These are phyloP conservation scores for Percopsis omiscomaycus DNA, from an alignment of 2,797 vertebrate species.

Conservation along the genomic window DNA sequence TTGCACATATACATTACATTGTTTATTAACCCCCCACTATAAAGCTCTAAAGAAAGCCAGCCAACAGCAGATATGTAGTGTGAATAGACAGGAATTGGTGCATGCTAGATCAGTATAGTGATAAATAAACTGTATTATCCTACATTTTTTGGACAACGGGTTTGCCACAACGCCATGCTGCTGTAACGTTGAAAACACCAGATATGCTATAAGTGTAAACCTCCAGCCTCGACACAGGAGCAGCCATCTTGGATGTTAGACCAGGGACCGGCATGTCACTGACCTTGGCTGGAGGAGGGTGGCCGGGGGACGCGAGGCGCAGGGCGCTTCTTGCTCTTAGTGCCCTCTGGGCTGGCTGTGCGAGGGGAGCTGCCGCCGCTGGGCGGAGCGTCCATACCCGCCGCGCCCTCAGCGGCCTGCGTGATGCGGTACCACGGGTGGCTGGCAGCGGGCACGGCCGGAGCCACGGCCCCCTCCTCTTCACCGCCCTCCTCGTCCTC, in stretches of 20 bases:
- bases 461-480: constrained; percentile 47
- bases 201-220: too few species aligned
- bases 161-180: too few species aligned
- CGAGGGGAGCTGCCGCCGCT: constrained; percentile 60
- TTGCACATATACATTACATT: too few species aligned
- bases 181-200: too few species aligned
- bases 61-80: too few species aligned
- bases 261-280: constrained; percentile 40
- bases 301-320: constrained; percentile 85
- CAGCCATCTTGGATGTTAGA: neutral
- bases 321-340: constrained; percentile 84
- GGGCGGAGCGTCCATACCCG: constrained; percentile 52
- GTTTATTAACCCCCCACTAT: too few species aligned
- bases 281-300: constrained; percentile 78
- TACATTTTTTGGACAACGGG: too few species aligned
- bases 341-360: constrained; percentile 73
- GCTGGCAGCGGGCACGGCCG: constrained; percentile 63
- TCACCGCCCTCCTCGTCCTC: constrained; percentile 51
- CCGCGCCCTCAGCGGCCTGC: constrained; percentile 53
- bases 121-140: too few species aligned
- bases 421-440: constrained; percentile 97
- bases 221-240: too few species aligned
- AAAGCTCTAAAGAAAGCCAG: too few species aligned
- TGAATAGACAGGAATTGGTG: too few species aligned
- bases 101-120: too few species aligned